These are phyloP conservation scores for Epinephelus fuscoguttatus DNA, from an alignment of 2,113 vertebrate species.

Conservation along the genomic window DNA sequence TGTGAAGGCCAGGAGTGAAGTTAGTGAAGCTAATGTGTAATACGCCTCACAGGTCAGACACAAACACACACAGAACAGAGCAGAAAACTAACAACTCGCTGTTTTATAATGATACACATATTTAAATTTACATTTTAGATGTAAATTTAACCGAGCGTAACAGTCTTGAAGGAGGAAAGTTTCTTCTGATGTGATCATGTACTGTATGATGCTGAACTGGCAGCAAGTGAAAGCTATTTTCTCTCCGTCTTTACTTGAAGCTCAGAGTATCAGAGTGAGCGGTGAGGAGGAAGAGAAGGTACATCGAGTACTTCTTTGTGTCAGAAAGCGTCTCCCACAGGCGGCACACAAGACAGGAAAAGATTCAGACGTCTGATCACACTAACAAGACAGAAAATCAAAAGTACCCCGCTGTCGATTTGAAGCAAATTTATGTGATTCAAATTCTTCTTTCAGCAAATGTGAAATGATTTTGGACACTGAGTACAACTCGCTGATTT, in stretches of 20 bases:
- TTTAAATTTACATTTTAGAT: background rate
- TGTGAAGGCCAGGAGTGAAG: slow-evolving; percentile 44
- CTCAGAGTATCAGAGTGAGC: background rate
- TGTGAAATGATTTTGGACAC: background rate
- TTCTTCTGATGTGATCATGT: too few relatives aligned
- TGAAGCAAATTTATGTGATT: background rate
- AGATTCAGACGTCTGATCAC: slow-evolving; percentile 24
- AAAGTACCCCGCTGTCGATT: background rate
- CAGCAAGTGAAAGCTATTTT: background rate
- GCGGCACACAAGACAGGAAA: background rate
- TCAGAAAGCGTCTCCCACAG: slow-evolving; percentile 15
- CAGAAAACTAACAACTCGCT: background rate
- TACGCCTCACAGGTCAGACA: slow-evolving; percentile 32
- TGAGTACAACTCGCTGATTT: background rate
- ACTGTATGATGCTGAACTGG: background rate
- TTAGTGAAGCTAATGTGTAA: slow-evolving; percentile 47
- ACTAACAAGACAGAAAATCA: background rate
- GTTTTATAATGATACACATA: background rate
- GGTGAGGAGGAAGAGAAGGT: slow-evolving; percentile 12
- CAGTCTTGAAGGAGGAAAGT: background rate
- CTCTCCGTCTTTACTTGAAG: background rate
- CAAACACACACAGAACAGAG: background rate
- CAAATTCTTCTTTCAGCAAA: background rate
- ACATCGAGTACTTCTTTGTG: background rate
- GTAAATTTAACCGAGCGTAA: background rate